A percentile compares a stretch with the other conserved stretches of the same genome.
phyloP scores from a whole-genome alignment of 2,113 vertebrate species.

The Scopus umbretta region DNA sequence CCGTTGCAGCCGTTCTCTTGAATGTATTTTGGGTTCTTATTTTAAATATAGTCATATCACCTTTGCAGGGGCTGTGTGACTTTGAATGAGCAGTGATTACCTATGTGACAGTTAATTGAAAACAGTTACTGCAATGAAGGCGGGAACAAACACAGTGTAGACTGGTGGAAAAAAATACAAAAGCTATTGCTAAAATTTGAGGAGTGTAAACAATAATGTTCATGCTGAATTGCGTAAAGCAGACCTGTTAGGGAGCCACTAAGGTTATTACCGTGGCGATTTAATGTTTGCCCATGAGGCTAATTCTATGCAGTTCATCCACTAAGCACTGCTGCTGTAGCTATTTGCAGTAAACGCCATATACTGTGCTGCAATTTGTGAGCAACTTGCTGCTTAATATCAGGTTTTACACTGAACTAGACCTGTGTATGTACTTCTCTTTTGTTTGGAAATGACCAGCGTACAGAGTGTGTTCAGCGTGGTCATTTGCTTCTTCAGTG shows the following conservation, averaged over 20 bases:
- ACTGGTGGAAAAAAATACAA: neutral
- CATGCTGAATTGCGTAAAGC: neutral
- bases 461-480: neutral
- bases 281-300: neutral
- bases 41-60: constrained; percentile 23
- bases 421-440: neutral
- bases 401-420: constrained; percentile 42
- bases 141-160: neutral
- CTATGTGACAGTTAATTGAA: neutral
- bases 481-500: constrained; percentile 42
- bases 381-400: constrained; percentile 45
- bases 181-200: neutral
- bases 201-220: neutral
- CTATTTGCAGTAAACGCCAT: neutral
- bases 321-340: constrained; percentile 3
- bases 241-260: neutral
- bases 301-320: constrained; percentile 33
- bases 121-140: neutral
- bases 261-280: neutral
- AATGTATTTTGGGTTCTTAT: constrained; percentile 35
- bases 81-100: neutral
- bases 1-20: constrained; percentile 28
- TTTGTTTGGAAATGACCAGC: neutral
- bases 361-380: neutral
- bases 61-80: constrained; percentile 18